phyloP scores from a whole-genome alignment of 1,140 invertebrate genomes.

The Drosophila simulans region DNA sequence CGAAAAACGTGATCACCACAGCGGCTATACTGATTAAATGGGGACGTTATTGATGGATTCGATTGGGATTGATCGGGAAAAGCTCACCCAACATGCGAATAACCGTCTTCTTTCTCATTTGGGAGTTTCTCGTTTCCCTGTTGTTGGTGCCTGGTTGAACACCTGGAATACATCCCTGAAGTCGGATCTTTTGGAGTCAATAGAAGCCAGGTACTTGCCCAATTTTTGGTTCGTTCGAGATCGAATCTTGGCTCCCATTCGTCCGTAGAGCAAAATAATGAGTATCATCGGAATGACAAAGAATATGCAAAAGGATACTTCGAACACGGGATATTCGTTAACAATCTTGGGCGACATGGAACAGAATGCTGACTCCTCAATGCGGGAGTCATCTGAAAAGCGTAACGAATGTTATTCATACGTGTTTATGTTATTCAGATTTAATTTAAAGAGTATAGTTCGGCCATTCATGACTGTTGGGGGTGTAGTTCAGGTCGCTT shows the following conservation, averaged over 20 bases:
- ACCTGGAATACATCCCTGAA: conserved; percentile 42
- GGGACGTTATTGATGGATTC: neutral
- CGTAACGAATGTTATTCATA: neutral
- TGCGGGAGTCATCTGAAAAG: conserved; percentile 84
- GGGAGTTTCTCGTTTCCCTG: conserved; percentile 88
- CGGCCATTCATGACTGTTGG: no score
- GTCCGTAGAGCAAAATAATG: conserved; percentile 90
- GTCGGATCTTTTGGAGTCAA: neutral
- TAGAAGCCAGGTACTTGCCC: conserved; percentile 52
- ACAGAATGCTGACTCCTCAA: conserved; percentile 90
- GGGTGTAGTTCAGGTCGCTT: no score
- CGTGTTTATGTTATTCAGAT: no score
- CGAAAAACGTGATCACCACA: conserved; percentile 97
- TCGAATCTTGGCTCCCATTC: conserved; percentile 90
- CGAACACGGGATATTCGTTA: conserved; percentile 89
- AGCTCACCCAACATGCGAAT: conserved; percentile 92
- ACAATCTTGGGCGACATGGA: conserved; percentile 88
- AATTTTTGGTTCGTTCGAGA: conserved; percentile 86
- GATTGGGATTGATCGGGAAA: neutral
- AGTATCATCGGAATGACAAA: conserved; percentile 93
- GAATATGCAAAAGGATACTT: conserved; percentile 92
- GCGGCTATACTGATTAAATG: conserved; percentile 89
- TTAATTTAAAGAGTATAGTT: neutral
- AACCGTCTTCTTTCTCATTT: conserved; percentile 90
- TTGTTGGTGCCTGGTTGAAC: conserved; percentile 87